Conservation (phyloP, 2,888 invertebrate genomes). For the Slavum lentiscoides region DNA sequence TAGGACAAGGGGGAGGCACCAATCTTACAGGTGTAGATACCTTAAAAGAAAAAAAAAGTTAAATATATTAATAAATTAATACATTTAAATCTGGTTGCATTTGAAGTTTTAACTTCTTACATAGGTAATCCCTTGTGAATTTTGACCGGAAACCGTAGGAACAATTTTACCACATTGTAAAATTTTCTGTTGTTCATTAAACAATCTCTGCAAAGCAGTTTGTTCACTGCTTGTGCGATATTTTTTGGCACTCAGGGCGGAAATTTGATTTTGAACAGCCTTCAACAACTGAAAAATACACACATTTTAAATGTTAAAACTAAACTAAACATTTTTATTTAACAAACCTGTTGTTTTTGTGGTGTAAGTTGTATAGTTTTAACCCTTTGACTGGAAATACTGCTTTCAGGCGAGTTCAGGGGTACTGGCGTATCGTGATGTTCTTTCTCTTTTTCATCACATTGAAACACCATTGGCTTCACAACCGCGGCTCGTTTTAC, state of each 20-base stretch:
- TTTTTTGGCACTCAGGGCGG: slow-evolving; percentile 66
- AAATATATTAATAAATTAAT: background rate
- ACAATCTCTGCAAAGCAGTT: slow-evolving; percentile 65
- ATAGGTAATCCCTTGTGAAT: slow-evolving; percentile 59
- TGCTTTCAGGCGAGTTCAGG: slow-evolving; percentile 55
- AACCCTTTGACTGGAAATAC: slow-evolving; percentile 65
- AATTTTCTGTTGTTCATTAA: slow-evolving; percentile 73
- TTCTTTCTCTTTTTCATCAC: slow-evolving; percentile 56
- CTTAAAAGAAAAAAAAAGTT: slow-evolving; percentile 39
- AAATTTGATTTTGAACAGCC: slow-evolving; percentile 71
- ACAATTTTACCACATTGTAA: slow-evolving; percentile 72
- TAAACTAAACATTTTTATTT: slow-evolving; percentile 56
- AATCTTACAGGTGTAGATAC: slow-evolving; percentile 57
- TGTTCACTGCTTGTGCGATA: slow-evolving; percentile 65
- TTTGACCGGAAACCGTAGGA: slow-evolving; percentile 63
- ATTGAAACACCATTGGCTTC: slow-evolving; percentile 58
- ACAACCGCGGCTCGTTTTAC: slow-evolving; percentile 58
- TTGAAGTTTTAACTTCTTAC: slow-evolving; percentile 56
- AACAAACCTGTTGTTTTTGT: slow-evolving; percentile 69
- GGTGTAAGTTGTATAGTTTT: slow-evolving; percentile 75
- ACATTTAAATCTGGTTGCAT: background rate
- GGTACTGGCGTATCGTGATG: slow-evolving; percentile 56
- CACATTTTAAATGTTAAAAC: background rate
- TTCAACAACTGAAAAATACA: slow-evolving; percentile 62
- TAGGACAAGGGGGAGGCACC: slow-evolving; percentile 55